phyloP scores from a whole-genome alignment of 2,888 invertebrate species.

The Philonicus albiceps region DNA sequence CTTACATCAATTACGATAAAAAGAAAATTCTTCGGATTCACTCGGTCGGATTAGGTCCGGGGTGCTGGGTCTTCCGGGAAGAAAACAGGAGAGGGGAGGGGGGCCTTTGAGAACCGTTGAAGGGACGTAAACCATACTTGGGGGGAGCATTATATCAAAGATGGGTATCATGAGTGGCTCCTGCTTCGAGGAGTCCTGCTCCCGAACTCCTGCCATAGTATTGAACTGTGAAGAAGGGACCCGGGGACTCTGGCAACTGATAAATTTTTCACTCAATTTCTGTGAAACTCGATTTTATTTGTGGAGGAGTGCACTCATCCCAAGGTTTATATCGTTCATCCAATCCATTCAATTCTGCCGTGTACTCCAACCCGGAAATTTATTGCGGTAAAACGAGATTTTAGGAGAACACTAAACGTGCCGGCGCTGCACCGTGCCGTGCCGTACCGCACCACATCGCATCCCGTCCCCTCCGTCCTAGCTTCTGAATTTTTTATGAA shows the following conservation, averaged over 20 bases:
- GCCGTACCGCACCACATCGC: neutral
- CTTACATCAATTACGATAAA: constrained; percentile 23
- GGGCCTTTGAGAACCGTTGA: neutral
- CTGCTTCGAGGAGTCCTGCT: neutral
- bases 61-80: neutral
- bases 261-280: constrained; percentile 38
- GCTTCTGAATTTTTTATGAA: constrained; percentile 17
- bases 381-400: constrained; percentile 28
- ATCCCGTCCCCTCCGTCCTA: neutral
- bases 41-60: neutral
- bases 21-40: neutral
- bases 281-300: constrained; percentile 37
- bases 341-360: constrained; percentile 26
- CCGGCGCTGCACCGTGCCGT: neutral
- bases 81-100: no score
- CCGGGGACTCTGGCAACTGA: constrained; percentile 8
- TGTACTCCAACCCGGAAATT: constrained; percentile 18
- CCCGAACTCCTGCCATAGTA: neutral
- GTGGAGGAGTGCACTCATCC: constrained; percentile 31
- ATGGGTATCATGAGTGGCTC: neutral
- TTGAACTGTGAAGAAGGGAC: neutral
- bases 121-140: neutral
- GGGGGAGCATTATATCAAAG: constrained; percentile 4
- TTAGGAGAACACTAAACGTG: constrained; percentile 32
- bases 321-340: constrained; percentile 22